Conservation (phyloP, 2,888 invertebrate genomes). For the Ypsolopha sequella region DNA sequence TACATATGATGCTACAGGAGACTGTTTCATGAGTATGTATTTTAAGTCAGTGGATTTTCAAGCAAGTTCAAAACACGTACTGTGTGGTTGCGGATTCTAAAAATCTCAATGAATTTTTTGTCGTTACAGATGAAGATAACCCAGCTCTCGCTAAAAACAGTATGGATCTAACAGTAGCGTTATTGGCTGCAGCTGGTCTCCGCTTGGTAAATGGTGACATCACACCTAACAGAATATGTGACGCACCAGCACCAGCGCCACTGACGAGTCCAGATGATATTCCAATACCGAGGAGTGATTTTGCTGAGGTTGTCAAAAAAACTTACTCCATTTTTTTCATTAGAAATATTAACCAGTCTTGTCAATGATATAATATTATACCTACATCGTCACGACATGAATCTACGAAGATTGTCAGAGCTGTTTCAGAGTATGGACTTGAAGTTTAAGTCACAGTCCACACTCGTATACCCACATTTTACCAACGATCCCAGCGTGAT, state of each 20-base stretch:
- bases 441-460: no score
- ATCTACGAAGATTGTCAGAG: no score
- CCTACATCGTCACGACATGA: no score
- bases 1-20: conserved; percentile 45
- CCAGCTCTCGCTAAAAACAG: conserved; percentile 22
- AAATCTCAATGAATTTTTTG: no score
- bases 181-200: conserved; percentile 20
- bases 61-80: neutral
- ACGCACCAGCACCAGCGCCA: conserved; percentile 21
- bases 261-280: conserved; percentile 23
- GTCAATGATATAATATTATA: no score
- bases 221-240: conserved; percentile 5
- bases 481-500: no score
- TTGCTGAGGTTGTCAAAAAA: conserved; percentile 37
- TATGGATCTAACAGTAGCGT: conserved; percentile 27
- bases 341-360: no score
- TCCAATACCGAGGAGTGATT: conserved; percentile 38
- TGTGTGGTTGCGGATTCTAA: neutral
- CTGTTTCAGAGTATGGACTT: no score
- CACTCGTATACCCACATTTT: no score
- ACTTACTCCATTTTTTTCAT: no score
- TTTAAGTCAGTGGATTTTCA: neutral
- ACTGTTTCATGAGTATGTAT: conserved; percentile 43
- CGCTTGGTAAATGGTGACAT: neutral
- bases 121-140: conserved; percentile 26